Evolutionary conservation across 2,797 vertebrate genomes (phyloP).

Genomic region (Aratinga solstitialis): DNA sequence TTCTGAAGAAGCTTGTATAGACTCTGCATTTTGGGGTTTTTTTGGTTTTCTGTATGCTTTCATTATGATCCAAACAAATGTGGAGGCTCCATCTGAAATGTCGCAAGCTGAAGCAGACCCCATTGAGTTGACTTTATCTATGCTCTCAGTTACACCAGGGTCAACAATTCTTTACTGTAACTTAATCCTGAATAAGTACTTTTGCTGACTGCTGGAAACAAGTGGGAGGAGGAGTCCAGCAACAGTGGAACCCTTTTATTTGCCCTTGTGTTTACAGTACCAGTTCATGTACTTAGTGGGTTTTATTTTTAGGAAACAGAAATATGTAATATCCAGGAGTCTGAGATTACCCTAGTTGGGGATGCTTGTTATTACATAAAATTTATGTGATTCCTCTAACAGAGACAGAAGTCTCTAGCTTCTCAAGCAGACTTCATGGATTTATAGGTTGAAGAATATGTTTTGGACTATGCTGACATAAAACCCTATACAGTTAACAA

Average conservation of each 20-base stretch:
- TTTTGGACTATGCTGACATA: neutral
- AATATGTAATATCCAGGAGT: neutral
- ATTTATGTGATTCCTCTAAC: neutral
- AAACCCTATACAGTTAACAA: slow-evolving; percentile 3
- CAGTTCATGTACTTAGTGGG: neutral
- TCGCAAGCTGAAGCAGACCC: neutral
- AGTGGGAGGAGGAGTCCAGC: neutral
- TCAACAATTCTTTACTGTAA: slow-evolving; percentile 16
- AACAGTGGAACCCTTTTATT: slow-evolving; percentile 5
- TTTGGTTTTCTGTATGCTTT: neutral
- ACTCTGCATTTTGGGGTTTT: neutral
- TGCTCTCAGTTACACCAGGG: neutral
- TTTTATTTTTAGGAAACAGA: slow-evolving; percentile 17
- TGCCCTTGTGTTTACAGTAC: neutral
- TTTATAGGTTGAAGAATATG: neutral
- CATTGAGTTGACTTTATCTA: neutral
- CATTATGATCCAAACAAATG: neutral
- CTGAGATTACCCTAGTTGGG: neutral
- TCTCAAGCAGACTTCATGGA: neutral
- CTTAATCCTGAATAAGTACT: neutral
- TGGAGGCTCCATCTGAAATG: neutral
- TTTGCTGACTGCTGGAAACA: neutral
- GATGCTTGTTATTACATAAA: neutral
- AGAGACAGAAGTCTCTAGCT: rapidly evolving
- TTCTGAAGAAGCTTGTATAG: neutral